Evolutionary conservation across 2,113 vertebrate genomes (phyloP).

Genomic region (Falcunculus frontatus): DNA sequence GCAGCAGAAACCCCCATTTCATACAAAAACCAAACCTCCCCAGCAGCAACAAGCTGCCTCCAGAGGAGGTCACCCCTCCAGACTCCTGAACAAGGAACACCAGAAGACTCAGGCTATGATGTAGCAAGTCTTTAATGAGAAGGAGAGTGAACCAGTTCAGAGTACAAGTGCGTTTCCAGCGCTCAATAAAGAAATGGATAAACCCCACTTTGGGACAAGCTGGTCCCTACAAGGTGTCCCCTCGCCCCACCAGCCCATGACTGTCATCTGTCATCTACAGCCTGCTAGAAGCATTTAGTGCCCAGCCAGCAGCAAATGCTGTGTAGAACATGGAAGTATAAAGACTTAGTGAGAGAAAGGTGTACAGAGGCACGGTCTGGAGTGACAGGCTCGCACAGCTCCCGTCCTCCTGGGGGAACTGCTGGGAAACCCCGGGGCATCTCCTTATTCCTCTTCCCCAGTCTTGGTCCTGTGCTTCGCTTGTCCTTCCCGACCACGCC

Average conservation of each 20-base stretch:
- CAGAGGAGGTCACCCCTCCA: background rate
- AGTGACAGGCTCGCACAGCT: background rate
- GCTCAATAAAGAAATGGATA: background rate
- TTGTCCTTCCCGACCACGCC: background rate
- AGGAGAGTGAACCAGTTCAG: background rate
- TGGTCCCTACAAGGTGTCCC: background rate
- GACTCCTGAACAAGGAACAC: background rate
- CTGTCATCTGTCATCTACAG: background rate
- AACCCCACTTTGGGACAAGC: background rate
- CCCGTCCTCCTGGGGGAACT: background rate
- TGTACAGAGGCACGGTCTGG: background rate
- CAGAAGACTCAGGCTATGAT: background rate
- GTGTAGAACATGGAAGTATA: background rate
- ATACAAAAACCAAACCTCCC: background rate
- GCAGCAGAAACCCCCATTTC: background rate
- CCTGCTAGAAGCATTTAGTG: background rate
- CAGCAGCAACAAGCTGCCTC: background rate
- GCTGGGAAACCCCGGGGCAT: background rate
- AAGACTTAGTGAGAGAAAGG: background rate
- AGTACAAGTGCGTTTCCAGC: background rate
- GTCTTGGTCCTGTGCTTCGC: background rate
- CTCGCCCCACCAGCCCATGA: background rate
- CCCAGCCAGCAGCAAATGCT: background rate
- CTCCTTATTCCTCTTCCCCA: background rate
- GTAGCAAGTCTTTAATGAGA: constrained; percentile 45